These are phyloP conservation scores for Synodontis membranacea DNA, from an alignment of 2,113 vertebrate species.

Conservation along the genomic window DNA sequence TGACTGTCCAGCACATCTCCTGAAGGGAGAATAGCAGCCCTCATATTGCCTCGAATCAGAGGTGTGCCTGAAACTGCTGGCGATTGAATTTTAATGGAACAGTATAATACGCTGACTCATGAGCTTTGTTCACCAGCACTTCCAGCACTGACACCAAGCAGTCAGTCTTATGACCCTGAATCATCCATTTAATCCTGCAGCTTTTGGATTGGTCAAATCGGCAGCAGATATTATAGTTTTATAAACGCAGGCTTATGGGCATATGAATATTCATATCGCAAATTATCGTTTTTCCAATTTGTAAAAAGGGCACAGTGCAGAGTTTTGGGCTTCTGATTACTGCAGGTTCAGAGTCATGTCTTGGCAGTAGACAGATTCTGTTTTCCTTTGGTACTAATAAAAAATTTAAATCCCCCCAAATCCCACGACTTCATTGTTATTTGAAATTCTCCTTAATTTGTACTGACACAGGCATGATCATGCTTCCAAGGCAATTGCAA, in stretches of 20 bases:
- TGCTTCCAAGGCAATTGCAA: not conserved
- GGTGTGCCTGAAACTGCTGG: constrained; percentile 70
- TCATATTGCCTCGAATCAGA: constrained; percentile 58
- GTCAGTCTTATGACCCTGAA: constrained; percentile 63
- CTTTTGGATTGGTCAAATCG: constrained; percentile 69
- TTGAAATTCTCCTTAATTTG: not conserved
- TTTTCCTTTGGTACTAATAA: not conserved
- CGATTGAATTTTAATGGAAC: constrained; percentile 76
- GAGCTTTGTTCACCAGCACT: constrained; percentile 58
- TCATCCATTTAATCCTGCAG: constrained; percentile 67
- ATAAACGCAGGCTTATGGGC: not conserved
- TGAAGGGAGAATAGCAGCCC: constrained; percentile 41
- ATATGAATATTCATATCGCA: constrained; percentile 11
- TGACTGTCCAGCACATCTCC: constrained; percentile 64
- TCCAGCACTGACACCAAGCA: constrained; percentile 69
- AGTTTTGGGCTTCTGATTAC: not conserved
- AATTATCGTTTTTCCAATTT: not conserved
- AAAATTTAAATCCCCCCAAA: not conserved
- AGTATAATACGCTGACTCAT: constrained; percentile 74
- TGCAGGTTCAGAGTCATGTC: not conserved
- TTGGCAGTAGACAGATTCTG: not conserved
- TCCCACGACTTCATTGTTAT: not conserved
- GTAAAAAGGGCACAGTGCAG: not conserved
- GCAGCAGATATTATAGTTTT: constrained; percentile 45
- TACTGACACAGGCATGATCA: not conserved